Base-by-base conservation (phyloP, 2,797 vertebrate genomes). In the Aratinga solstitialis region DNA sequence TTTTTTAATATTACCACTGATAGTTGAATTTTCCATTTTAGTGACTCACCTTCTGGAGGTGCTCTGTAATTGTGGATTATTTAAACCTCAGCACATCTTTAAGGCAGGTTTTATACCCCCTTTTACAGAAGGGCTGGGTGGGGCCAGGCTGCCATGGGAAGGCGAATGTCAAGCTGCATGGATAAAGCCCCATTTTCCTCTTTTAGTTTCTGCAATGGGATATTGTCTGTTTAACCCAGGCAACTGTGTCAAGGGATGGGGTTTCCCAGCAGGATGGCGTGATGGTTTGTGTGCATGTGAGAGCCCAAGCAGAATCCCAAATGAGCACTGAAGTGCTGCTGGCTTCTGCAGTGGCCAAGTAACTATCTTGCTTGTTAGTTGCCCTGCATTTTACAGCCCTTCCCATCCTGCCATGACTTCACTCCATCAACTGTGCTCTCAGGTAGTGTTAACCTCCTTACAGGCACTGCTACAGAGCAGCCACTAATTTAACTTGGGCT, bases 31-130 rank as follows among this genome's bases (percentile, higher is more conserved):
- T 88, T 91, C 62, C 51, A 42, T 89, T 90, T 84, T 56, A 78
- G 51, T 66, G 36, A 40, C 72, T 90, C 76, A 61, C 79, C 82
- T 92, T 87, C 84, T 81, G 84, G 76, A 58, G 47, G 69, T 74
- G 59, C 53, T 79, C 45, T 77, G 56, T 90, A 85, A 73, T 47
- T 67, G 78, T 80, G 75, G 40, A 72, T 93, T 96, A 88, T 79
- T 93, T 91, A 84, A 93, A 62, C 72, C 45, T 86, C 93, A 89
- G 75, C 72, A 84, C 69, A 85, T 68, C 82, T 94, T 74, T 62
- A 90, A 89, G 78, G 62, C 83, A 87, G 58, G 68, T 80, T 92
- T 94, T 83, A 77, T 85, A 61, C 54, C 38, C 59, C 15, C 17
- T 34, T 81, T 87, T 93, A 86, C 40, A 76, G 62, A 91, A 83